Conservation (phyloP, 1,140 invertebrate species). For the Aphidius ervi region DNA sequence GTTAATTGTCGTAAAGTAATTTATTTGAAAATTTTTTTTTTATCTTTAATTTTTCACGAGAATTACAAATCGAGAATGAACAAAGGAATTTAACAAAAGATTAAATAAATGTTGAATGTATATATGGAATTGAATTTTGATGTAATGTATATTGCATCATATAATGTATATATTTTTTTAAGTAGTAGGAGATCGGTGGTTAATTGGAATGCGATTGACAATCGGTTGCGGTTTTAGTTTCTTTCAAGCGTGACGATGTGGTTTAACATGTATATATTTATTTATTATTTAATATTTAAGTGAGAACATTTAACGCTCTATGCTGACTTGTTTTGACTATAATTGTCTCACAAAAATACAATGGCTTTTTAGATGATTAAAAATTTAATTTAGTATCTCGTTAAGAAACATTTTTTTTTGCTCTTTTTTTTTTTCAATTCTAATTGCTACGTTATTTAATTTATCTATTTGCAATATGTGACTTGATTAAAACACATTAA, state of each 20-base stretch:
- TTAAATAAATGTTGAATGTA: no score
- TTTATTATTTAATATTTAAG: background rate
- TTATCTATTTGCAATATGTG: no score
- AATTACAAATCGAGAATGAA: no score
- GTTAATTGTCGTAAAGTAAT: no score
- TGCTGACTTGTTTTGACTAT: no score
- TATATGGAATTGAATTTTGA: background rate
- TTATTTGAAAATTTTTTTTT: no score
- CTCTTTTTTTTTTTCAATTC: no score
- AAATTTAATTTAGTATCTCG: constrained; percentile 23
- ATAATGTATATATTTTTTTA: background rate
- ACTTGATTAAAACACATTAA: background rate
- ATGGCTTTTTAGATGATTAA: constrained; percentile 2
- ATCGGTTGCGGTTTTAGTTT: background rate
- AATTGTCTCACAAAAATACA: background rate
- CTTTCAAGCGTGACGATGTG: constrained; percentile 7
- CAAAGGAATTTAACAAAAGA: no score
- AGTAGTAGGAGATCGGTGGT: no score
- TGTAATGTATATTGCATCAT: constrained; percentile 3
- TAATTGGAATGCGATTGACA: constrained; percentile 19
- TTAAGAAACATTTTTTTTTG: background rate
- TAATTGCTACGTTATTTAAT: no score
- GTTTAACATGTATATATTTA: no score
- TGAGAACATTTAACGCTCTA: constrained; percentile 15
- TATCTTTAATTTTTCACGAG: no score